Evolutionary conservation across 2,797 vertebrate genomes (phyloP).

Genomic region (Presbytis comata): DNA sequence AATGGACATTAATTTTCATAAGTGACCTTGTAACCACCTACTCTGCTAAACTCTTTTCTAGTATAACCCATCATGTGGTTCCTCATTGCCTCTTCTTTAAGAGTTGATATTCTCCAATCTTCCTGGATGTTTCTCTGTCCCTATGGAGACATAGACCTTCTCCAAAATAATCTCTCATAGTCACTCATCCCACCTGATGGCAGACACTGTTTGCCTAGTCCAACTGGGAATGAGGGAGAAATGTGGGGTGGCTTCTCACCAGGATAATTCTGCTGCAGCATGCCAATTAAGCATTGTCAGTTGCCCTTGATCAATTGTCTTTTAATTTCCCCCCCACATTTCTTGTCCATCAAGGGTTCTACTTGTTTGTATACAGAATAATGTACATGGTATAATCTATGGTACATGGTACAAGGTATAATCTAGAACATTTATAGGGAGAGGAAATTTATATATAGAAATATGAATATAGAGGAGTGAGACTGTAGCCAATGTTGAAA

Average conservation of each 20-base stretch:
- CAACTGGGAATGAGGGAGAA: rapidly evolving
- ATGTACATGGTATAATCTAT: background rate
- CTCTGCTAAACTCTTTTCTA: background rate
- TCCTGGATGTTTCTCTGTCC: background rate
- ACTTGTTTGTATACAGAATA: background rate
- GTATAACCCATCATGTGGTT: background rate
- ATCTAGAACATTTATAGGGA: no score
- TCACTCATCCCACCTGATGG: background rate
- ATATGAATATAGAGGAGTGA: background rate
- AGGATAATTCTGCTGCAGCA: no score
- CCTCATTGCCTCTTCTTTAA: background rate
- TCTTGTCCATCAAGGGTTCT: background rate
- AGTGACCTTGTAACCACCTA: background rate
- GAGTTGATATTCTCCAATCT: background rate
- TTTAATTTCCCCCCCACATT: background rate
- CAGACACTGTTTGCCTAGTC: background rate
- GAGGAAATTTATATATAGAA: background rate
- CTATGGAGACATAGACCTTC: background rate
- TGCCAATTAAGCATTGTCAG: background rate
- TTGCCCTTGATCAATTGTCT: background rate
- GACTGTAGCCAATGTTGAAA: background rate
- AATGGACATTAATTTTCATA: background rate
- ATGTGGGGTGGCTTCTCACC: background rate
- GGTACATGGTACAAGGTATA: no score
- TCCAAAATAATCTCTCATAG: background rate